Conservation (phyloP, 2,113 vertebrate species). For the Callorhinus ursinus region DNA sequence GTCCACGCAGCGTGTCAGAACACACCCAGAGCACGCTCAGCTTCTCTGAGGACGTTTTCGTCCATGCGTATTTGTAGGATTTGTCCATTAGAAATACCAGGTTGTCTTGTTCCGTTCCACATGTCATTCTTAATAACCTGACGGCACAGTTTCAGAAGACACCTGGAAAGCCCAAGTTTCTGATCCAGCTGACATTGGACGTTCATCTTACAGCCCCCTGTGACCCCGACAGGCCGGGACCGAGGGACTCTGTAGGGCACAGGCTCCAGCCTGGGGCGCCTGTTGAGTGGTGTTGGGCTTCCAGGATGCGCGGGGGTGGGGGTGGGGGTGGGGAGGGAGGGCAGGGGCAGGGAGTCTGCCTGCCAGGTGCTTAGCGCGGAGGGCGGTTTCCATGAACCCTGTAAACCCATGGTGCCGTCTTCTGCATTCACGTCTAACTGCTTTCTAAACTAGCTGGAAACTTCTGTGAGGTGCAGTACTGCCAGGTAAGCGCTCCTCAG, state of each 20-base stretch:
- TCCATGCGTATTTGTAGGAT: neutral
- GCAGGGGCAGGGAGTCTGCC: neutral
- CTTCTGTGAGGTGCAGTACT: neutral
- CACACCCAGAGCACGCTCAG: neutral
- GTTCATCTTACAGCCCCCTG: too few species aligned
- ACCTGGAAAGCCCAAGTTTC: neutral
- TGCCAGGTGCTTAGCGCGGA: neutral
- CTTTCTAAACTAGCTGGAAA: neutral
- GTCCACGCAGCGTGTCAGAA: fast-evolving
- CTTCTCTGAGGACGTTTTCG: neutral
- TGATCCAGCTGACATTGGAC: neutral
- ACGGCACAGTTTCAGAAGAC: neutral
- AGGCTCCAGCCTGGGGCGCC: neutral
- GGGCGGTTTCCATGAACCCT: neutral
- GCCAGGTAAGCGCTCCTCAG: slow-evolving; percentile 77
- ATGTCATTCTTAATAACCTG: neutral
- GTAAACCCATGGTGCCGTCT: neutral
- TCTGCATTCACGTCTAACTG: neutral
- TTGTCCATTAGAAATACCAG: neutral
- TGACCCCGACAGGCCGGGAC: neutral
- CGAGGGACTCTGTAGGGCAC: neutral
- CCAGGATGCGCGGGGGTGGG: too few species aligned
- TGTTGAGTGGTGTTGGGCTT: too few species aligned
- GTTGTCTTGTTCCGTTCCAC: neutral
- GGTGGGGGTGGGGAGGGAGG: too few species aligned